Base-by-base conservation (phyloP, 2,113 vertebrate species). In the Tachysurus fulvidraco region DNA sequence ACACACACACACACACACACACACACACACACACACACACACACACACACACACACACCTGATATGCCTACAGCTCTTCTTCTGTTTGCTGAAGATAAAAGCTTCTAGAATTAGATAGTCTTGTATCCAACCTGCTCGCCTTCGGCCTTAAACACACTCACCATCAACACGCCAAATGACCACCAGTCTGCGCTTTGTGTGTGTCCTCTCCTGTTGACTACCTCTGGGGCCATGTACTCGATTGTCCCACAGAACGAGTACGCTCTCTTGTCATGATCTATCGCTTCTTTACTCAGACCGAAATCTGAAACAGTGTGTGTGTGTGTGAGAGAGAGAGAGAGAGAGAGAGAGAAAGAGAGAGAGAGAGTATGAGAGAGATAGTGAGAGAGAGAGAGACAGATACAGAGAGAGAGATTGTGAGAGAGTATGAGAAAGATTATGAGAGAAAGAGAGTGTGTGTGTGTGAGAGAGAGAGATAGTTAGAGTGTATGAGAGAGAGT, bases 191-290 rank as follows among this genome's bases (percentile, higher is more conserved):
- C 98, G 5, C 97, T 99, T 89, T 99, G 98, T 0, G 98, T 96
- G 88, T 99, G 98, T 0, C 98, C 98, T 69, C 98, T 95, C 83
- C 98, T 95, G 90, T 98, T 99, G 52, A 99, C 98, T 52, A 99
- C 98, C 93, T 99, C 98, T 0, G 98, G 98, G 11, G 98, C 98
- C 98, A 99, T 99, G 90, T 99, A 99, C 90, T 99, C 98, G 21
- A 99, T 98, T 0, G 98, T 99, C 71, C 98, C 98, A 16, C 98
- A 99, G 92, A 99, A 99, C 0, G 98, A 99, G 92, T 99, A 99
- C 0, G 98, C 98, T 88, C 97, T 92, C 93, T 98, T 98, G 93
- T 99, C 97, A 0, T 98, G 95, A 88, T 99, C 98, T 0, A 99
- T 97, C 77, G 98, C 96, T 91, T 99, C 98, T 90, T 99, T 99